Evolutionary conservation across 2,888 invertebrate genomes (phyloP), one percentile per base, ranked within the genome.

Genomic region (Amphipoea lucens): DNA sequence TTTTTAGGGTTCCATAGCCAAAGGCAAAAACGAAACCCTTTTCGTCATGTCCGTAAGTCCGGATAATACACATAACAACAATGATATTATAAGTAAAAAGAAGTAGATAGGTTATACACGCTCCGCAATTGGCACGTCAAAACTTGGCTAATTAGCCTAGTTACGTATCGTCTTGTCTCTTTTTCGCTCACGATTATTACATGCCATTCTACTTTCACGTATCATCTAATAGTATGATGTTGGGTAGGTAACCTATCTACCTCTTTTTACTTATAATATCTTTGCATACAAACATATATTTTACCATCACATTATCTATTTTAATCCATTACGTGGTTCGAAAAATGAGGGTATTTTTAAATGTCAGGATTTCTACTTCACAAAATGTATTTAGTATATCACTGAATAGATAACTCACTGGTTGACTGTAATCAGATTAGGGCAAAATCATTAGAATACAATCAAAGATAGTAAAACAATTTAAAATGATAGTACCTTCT

Each of bases 401-500:
- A 51, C 36, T 57, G 20, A 40, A 54, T 14, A 82, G 20, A 48
- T 68, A 60, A 85, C 36, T 48, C 48, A 73, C n/a, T 69, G 5
- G 4, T 45, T 66, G 51, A 54, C 73, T 65, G 57, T 65, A 66
- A 82, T 82, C 76, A 70, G 69, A 81, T 82, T 40, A 65, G 60
- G 36, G 17, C 17, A 36, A 63, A 67, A 63, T 68, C 67, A 63
- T 48, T 65, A 69, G 5, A 62, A 60, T 48, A 42, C 6, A 83
- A 77, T 29, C 17, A 67, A 85, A 67, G 54, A 85, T 78, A 81
- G 54, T 72, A 60, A 95, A 54, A 66, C 45, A 67, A 75, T 63
- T 51, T 62, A 14, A 71, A 76, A 71, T 70, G 48, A 54, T 69
- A 82, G 62, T 96, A 98, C 98, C 97, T 98, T 98, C 90, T 98